phyloP scores from a whole-genome alignment of 2,113 vertebrate genomes.

The Apeltes quadracus region DNA sequence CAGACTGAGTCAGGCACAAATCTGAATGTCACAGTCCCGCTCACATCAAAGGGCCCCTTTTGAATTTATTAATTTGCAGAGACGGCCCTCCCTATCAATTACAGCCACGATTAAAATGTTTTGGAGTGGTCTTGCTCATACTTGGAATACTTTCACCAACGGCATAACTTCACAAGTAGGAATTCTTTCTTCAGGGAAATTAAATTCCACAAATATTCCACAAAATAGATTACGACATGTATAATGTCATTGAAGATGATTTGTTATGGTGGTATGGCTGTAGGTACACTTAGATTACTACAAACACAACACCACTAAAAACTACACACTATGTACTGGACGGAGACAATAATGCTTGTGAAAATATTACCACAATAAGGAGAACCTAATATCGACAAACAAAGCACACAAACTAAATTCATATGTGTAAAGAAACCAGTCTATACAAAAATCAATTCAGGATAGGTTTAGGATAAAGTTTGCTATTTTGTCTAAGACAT shows the following conservation, averaged over 20 bases:
- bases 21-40: conserved; percentile 73
- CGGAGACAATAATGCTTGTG: background rate
- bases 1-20: conserved; percentile 66
- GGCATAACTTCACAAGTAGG: conserved; percentile 52
- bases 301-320: background rate
- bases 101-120: conserved; percentile 70
- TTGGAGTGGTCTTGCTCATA: conserved; percentile 56
- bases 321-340: background rate
- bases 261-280: background rate
- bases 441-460: background rate
- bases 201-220: conserved; percentile 29
- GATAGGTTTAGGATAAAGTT: background rate
- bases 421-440: background rate
- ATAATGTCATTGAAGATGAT: conserved; percentile 6
- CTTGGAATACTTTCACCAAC: conserved; percentile 58
- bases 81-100: conserved; percentile 68
- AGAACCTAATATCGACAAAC: background rate
- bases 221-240: conserved; percentile 8
- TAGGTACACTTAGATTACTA: background rate
- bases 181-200: conserved; percentile 42
- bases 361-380: background rate
- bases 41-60: conserved; percentile 73
- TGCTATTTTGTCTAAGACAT: background rate
- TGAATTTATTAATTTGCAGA: conserved; percentile 72
- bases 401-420: background rate